Base-by-base conservation (phyloP, 2,113 vertebrate genomes). In the Piaya cayana region DNA sequence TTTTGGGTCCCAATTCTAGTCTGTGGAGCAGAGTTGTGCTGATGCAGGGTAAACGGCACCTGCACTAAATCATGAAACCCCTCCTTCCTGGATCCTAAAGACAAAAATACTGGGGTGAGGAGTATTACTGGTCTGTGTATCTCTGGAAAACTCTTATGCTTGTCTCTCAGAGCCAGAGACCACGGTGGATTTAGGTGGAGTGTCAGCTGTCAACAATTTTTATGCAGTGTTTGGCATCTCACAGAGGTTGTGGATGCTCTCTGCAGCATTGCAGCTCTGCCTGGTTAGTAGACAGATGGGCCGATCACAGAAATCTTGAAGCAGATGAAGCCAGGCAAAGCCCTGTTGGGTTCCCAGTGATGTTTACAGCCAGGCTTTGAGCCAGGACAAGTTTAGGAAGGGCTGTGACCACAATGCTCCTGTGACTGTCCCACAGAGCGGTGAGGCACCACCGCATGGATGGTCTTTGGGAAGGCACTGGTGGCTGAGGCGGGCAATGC, bases 231-330 rank as follows among this genome's bases (percentile, higher is more conserved):
- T 88, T 47, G 58, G 47, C 60, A 50, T 49, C 18, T 14, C 5
- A 3, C 0, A 0, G 72, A 83, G 59, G 37, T 5, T 2, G 39
- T 1, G 2, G 45, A 70, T 2, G 5, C 37, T n/a, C 32, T 15
- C 29, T 34, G 64, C 32, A 30, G 78, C 64, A 43, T 50, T 4
- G 1, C 45, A 30, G 39, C 55, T 50, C 36, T 30, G 22, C 25
- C 19, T 22, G 60, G 34, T 59, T 64, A 36, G 62, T 12, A 37
- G 34, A 42, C 42, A 68, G 39, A 50, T 32, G 55, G 30, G 32
- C 13, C 23, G 60, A 43, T 78, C 34, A 49, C 5, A 2, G 58
- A 82, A 68, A 67, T 11, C 9, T 53, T 13, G 34, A 45, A 71
- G 32, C 22, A 43, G 71, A 43, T 2, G 3, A 45, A 58, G 52